These are phyloP conservation scores for Heliocidaris erythrogramma DNA, from an alignment of 35 echinoderm and acorn worm species.

Conservation along the genomic window DNA sequence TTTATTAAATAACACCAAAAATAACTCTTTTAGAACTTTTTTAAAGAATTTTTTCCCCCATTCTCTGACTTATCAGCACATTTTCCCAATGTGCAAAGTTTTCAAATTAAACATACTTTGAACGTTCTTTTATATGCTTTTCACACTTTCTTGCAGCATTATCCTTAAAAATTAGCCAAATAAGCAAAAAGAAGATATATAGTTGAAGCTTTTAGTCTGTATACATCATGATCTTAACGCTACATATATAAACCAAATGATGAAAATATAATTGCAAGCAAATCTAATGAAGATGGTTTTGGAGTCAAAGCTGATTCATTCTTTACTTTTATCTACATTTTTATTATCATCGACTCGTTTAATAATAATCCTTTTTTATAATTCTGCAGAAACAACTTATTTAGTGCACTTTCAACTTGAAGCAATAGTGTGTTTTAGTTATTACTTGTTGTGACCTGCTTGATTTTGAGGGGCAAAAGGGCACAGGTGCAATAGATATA, in stretches of 20 bases:
- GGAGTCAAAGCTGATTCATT: too few species aligned
- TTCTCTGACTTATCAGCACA: background rate
- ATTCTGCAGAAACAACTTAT: background rate
- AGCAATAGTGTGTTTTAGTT: too few species aligned
- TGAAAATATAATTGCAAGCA: background rate
- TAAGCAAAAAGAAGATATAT: background rate
- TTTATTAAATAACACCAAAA: constrained; percentile 1
- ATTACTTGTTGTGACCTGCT: too few species aligned
- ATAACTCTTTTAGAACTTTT: background rate
- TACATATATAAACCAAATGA: background rate
- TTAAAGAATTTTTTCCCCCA: background rate
- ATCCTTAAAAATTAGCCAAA: background rate
- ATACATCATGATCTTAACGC: background rate
- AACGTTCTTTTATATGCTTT: background rate
- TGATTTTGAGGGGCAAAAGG: too few species aligned
- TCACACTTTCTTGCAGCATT: background rate
- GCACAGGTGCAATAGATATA: too few species aligned
- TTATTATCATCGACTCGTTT: background rate
- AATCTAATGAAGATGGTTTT: background rate
- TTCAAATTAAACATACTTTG: background rate
- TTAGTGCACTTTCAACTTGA: too few species aligned
- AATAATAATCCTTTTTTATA: background rate
- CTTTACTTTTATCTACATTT: background rate
- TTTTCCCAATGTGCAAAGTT: background rate
- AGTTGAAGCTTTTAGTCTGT: background rate